Percentiles rank a stretch among this genome's conserved stretches.
Evolutionary conservation across 2,888 invertebrate genomes (phyloP).

Genomic region (Liopterus haemorrhoidalis): DNA sequence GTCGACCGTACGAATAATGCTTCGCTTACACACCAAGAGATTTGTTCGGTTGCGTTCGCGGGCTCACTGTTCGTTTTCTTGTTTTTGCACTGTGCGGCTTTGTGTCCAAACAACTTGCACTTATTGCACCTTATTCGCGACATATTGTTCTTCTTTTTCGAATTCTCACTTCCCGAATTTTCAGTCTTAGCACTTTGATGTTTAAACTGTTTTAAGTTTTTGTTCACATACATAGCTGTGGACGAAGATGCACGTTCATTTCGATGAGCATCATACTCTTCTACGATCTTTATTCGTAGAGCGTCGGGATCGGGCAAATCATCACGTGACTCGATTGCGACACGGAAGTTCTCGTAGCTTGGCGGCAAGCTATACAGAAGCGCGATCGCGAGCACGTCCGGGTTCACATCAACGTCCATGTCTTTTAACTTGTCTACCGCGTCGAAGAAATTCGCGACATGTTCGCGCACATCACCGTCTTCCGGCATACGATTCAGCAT

Average conservation of each 20-base stretch:
- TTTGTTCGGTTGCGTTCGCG: too few relatives aligned
- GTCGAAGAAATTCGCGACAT: slow-evolving; percentile 38
- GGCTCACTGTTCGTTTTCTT: slow-evolving; percentile 7
- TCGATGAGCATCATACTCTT: slow-evolving; percentile 30
- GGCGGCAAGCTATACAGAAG: slow-evolving; percentile 36
- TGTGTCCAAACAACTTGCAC: slow-evolving; percentile 12
- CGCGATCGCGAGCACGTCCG: slow-evolving; percentile 33
- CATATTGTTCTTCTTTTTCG: slow-evolving; percentile 10
- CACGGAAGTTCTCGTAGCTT: slow-evolving; percentile 36
- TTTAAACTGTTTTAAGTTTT: background rate
- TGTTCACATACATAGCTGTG: slow-evolving; percentile 9
- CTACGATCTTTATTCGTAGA: slow-evolving; percentile 32
- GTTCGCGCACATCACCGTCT: slow-evolving; percentile 33
- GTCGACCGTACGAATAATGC: slow-evolving; percentile 2
- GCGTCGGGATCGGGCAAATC: slow-evolving; percentile 31
- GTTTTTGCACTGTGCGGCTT: slow-evolving; percentile 10
- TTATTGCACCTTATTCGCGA: slow-evolving; percentile 7
- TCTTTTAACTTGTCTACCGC: slow-evolving; percentile 37
- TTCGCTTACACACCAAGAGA: slow-evolving; percentile 1
- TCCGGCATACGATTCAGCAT: slow-evolving; percentile 35
- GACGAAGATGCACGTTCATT: slow-evolving; percentile 1
- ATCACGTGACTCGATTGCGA: slow-evolving; percentile 38
- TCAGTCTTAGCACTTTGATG: slow-evolving; percentile 4
- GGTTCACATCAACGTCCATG: slow-evolving; percentile 30
- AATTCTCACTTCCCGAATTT: slow-evolving; percentile 10